Percentiles rank a stretch among this genome's conserved stretches.
phyloP scores from a whole-genome alignment of 2,797 vertebrate species.

The Luscinia megarhynchos region DNA sequence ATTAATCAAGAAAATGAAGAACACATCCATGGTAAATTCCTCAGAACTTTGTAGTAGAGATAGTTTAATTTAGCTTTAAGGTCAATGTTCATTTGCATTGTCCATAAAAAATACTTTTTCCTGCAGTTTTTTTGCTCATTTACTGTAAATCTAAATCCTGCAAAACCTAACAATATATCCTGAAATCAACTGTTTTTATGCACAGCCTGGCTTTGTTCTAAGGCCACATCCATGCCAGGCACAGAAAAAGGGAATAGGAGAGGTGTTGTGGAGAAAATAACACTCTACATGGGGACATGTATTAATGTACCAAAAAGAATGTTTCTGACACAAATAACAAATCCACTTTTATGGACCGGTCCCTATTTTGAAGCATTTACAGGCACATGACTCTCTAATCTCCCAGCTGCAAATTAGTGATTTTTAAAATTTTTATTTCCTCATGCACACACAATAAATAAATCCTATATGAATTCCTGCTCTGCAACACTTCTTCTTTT shows the following conservation, averaged over 20 bases:
- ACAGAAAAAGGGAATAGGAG: background rate
- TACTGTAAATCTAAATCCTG: background rate
- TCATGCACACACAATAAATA: background rate
- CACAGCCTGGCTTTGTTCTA: background rate
- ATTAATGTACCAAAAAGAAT: background rate
- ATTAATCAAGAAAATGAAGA: background rate
- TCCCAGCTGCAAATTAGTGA: background rate
- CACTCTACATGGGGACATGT: background rate
- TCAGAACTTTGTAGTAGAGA: background rate
- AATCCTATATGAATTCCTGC: background rate
- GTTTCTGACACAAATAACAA: background rate
- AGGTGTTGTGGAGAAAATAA: background rate
- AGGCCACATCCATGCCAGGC: background rate
- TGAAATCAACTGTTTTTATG: background rate
- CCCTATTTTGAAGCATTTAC: background rate
- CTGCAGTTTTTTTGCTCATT: background rate
- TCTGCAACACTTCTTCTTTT: background rate
- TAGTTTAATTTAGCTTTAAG: background rate
- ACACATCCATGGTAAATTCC: background rate
- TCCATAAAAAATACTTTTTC: background rate
- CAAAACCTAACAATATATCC: background rate
- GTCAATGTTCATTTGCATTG: background rate
- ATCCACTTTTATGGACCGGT: background rate
- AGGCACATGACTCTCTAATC: background rate
- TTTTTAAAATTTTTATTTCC: background rate